Base-by-base conservation (phyloP, 2,888 invertebrate species). In the Harpagoxenus sublaevis region DNA sequence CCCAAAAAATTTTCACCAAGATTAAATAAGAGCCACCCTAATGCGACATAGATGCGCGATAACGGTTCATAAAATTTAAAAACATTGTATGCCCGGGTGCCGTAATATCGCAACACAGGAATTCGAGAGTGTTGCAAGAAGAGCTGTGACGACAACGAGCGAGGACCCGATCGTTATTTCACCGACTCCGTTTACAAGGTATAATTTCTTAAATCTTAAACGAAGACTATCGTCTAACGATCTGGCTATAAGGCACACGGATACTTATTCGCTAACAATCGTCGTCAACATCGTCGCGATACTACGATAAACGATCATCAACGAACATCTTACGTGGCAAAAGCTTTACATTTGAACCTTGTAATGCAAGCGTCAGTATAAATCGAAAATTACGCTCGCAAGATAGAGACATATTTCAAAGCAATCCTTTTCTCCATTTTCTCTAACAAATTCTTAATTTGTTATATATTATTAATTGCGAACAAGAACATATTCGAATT, bases 191-290 rank as follows among this genome's bases (percentile, higher is more conserved):
- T 53, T 77, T 65, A 53, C 65, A 35, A 6, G n/a, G n/a, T n/a
- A n/a, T n/a, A n/a, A 55, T 35, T 48, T 53, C 28, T 70, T 70
- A 57, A 57, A 79, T 70, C 23, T 70, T 60, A n/a, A 79, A 79
- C 57, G 15, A 48, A 70, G 15, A 60, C 35, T 23, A 74, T 60
- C 28, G 65, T 70, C 48, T 70, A 57, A 79, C 35, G n/a, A 35
- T 78, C 35, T 35, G 1, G 10, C 10, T 51, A 35, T 12, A 31
- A 68, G 45, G 18, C 18, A 45, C 15, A 57, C 12, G 4, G n/a
- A n/a, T 45, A 45, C 8, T 45, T 10, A 65, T 23, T 45, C 45
- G 57, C 18, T 70, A 70, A 65, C 77, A 18, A 70, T 5, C 42
- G 31, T 15, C 55, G 23, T 70, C 68, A 63, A 51, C 42, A 35